Conservation (phyloP, 2,797 vertebrate genomes). For the Antennarius maculatus region DNA sequence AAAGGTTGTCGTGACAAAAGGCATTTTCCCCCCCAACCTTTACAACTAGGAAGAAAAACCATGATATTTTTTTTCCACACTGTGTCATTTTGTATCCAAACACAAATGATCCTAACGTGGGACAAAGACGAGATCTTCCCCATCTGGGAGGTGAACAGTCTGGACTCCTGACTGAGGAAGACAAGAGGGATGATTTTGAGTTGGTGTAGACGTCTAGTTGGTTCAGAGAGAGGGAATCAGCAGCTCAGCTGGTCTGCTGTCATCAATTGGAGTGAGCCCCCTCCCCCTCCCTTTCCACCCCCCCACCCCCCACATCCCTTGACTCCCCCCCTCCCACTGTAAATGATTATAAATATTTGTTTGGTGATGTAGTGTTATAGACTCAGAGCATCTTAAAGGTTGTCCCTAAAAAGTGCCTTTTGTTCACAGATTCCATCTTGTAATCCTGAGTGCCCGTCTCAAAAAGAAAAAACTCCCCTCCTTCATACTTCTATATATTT, state of each 20-base stretch:
- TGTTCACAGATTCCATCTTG: slow-evolving; percentile 86
- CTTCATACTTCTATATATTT: slow-evolving; percentile 76
- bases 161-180: slow-evolving; percentile 29
- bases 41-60: slow-evolving; percentile 37
- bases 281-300: background rate
- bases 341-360: slow-evolving; percentile 85
- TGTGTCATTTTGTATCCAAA: slow-evolving; percentile 19
- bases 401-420: slow-evolving; percentile 88
- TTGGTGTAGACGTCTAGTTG: slow-evolving; percentile 24
- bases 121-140: slow-evolving; percentile 79
- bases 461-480: slow-evolving; percentile 74
- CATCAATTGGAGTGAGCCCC: slow-evolving; percentile 55
- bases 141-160: slow-evolving; percentile 72
- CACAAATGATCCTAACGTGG: slow-evolving; percentile 15
- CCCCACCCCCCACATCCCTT: no score
- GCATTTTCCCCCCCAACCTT: slow-evolving; percentile 78
- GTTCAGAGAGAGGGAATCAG: slow-evolving; percentile 37
- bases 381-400: slow-evolving; percentile 87
- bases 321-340: slow-evolving; percentile 64
- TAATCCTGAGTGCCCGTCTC: slow-evolving; percentile 83
- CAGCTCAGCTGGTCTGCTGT: slow-evolving; percentile 36
- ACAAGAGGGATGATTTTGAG: slow-evolving; percentile 4
- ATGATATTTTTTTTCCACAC: slow-evolving; percentile 18
- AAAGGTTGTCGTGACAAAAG: slow-evolving; percentile 82
- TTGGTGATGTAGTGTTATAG: slow-evolving; percentile 86